Conservation (phyloP, 2,888 invertebrate species). For the Xylocampa areola region DNA sequence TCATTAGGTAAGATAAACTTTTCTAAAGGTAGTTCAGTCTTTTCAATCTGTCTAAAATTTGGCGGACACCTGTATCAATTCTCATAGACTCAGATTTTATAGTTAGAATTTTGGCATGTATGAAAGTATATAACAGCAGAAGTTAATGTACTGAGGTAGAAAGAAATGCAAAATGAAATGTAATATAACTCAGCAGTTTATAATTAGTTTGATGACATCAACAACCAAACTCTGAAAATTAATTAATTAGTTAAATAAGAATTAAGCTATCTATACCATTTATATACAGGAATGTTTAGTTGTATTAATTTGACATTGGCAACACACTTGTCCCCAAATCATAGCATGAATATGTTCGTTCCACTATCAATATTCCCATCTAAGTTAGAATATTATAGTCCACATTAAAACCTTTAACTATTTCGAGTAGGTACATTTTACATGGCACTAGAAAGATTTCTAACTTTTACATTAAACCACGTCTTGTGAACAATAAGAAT, state of each 20-base stretch:
- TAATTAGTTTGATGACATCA: slow-evolving; percentile 12
- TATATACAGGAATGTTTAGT: slow-evolving; percentile 82
- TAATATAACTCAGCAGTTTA: slow-evolving; percentile 24
- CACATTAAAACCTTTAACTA: slow-evolving; percentile 3
- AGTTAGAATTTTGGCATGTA: slow-evolving; percentile 61
- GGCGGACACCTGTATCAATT: slow-evolving; percentile 50
- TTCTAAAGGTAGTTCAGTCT: slow-evolving; percentile 70
- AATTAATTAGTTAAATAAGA: slow-evolving; percentile 44
- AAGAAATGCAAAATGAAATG: slow-evolving; percentile 63
- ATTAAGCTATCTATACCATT: slow-evolving; percentile 59
- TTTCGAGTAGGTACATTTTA: slow-evolving; percentile 25
- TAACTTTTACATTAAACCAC: slow-evolving; percentile 23
- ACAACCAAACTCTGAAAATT: slow-evolving; percentile 8
- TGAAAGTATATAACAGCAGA: slow-evolving; percentile 28
- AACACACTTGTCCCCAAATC: slow-evolving; percentile 36
- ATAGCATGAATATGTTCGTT: background rate
- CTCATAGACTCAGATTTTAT: slow-evolving; percentile 48
- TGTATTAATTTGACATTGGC: slow-evolving; percentile 48
- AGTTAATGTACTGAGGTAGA: slow-evolving; percentile 69
- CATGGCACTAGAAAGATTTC: slow-evolving; percentile 55
- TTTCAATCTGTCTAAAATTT: slow-evolving; percentile 61
- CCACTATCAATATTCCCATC: background rate
- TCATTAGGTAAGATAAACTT: slow-evolving; percentile 45
- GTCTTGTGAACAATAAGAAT: slow-evolving; percentile 5
- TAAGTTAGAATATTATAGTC: slow-evolving; percentile 1